Evolutionary conservation across 2,113 vertebrate species (phyloP).

Genomic region (Caracal caracal): DNA sequence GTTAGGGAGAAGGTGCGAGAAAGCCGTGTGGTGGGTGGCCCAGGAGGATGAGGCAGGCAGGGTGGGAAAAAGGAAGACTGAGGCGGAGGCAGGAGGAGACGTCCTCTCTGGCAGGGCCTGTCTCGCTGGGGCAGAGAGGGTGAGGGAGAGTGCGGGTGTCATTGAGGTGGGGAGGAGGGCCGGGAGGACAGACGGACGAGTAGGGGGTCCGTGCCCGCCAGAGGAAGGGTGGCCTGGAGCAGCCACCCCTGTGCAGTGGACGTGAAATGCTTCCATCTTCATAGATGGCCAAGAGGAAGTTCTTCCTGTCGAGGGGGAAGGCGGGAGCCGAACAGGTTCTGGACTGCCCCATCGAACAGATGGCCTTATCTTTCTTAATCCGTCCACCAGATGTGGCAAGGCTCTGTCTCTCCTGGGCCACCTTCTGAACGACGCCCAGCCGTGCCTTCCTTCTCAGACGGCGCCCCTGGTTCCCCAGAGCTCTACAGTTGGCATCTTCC

Average conservation of each 20-base stretch:
- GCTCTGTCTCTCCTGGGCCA: not conserved
- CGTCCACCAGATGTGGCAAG: not conserved
- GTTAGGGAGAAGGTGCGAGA: not conserved
- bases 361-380: conserved; percentile 35
- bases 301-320: not conserved
- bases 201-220: rapidly evolving
- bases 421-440: not conserved
- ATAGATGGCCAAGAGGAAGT: not conserved
- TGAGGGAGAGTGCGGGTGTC: not conserved
- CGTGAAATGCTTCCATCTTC: too few species aligned
- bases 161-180: not conserved
- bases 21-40: rapidly evolving
- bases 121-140: not conserved
- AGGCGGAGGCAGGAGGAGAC: not conserved
- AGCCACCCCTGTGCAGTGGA: rapidly evolving
- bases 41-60: too few species aligned
- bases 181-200: not conserved
- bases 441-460: not conserved
- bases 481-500: not conserved
- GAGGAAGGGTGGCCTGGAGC: not conserved
- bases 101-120: not conserved
- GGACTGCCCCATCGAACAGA: not conserved
- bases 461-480: not conserved
- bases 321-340: not conserved
- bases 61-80: not conserved